Evolutionary conservation across 2,113 vertebrate species (phyloP).

Genomic region (Nansenia antarctica): DNA sequence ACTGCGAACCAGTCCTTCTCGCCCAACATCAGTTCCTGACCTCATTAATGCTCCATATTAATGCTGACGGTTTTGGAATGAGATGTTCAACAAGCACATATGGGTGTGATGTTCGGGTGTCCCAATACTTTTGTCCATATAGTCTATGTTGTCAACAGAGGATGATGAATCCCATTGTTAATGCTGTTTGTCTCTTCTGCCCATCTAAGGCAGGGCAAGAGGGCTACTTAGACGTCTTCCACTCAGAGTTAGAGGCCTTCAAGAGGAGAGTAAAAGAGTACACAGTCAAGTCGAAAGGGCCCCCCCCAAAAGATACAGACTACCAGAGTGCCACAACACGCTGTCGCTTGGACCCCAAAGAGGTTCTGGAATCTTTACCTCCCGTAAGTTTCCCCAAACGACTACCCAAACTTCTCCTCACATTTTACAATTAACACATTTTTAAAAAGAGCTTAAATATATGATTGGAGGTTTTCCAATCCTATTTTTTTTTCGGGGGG

Average conservation of each 20-base stretch:
- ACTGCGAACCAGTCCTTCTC: too few relatives aligned
- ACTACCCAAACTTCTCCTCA: too few relatives aligned
- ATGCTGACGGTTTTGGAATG: too few relatives aligned
- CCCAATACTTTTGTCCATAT: too few relatives aligned
- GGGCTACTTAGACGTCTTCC: constrained; percentile 94
- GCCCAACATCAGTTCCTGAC: too few relatives aligned
- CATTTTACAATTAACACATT: too few relatives aligned
- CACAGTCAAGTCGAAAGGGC: constrained; percentile 67
- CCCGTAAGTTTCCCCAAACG: constrained; percentile 70
- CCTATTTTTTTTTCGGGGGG: too few relatives aligned
- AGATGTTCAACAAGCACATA: too few relatives aligned
- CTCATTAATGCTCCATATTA: too few relatives aligned
- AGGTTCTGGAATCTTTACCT: constrained; percentile 77
- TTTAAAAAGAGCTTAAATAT: too few relatives aligned
- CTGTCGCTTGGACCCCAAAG: constrained; percentile 75
- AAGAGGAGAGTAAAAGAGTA: constrained; percentile 88
- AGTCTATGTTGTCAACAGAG: not conserved
- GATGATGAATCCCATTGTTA: not conserved
- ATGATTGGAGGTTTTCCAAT: too few relatives aligned
- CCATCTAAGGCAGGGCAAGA: constrained; percentile 83
- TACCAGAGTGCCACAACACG: constrained; percentile 62
- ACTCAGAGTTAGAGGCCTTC: constrained; percentile 90
- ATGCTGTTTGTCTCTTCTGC: not conserved
- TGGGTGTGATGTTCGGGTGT: too few relatives aligned
- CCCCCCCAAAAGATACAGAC: constrained; percentile 63